phyloP scores from a whole-genome alignment of 1,140 invertebrate species.

The Choristoneura fumiferana region DNA sequence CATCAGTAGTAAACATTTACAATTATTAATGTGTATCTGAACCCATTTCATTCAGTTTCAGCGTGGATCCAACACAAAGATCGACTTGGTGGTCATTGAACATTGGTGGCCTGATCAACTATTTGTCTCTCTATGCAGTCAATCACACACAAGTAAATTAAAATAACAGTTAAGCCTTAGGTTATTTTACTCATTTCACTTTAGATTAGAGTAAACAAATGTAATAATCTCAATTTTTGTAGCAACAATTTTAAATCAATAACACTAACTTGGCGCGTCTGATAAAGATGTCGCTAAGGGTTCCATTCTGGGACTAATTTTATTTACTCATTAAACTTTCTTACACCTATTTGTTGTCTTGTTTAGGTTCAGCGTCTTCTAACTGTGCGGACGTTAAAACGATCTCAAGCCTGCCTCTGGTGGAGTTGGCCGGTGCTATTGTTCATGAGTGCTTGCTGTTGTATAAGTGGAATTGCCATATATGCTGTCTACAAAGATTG shows the following conservation, averaged over 20 bases:
- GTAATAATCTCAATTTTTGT: too few species aligned
- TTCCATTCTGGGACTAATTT: neutral
- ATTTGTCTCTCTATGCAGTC: conserved; percentile 93
- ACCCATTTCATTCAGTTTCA: conserved; percentile 81
- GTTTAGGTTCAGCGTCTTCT: conserved; percentile 87
- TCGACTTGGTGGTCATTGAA: conserved; percentile 94
- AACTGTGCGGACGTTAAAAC: conserved; percentile 82
- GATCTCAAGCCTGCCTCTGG: conserved; percentile 69
- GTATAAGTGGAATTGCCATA: conserved; percentile 85
- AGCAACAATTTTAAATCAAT: too few species aligned
- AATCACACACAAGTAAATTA: conserved; percentile 84
- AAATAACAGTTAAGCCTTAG: too few species aligned
- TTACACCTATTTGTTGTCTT: neutral
- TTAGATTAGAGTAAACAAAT: too few species aligned
- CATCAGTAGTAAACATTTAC: too few species aligned
- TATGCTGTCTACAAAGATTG: conserved; percentile 87
- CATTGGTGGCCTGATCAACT: conserved; percentile 95
- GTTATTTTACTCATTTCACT: too few species aligned
- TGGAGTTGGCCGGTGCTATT: conserved; percentile 36
- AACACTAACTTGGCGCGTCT: too few species aligned
- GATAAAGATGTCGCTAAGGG: too few species aligned
- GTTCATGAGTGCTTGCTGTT: conserved; percentile 34
- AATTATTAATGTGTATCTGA: too few species aligned
- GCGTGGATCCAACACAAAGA: conserved; percentile 86
- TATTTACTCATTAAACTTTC: neutral